Conservation (phyloP, 1,140 invertebrate species). For the Chironomus tepperi region DNA sequence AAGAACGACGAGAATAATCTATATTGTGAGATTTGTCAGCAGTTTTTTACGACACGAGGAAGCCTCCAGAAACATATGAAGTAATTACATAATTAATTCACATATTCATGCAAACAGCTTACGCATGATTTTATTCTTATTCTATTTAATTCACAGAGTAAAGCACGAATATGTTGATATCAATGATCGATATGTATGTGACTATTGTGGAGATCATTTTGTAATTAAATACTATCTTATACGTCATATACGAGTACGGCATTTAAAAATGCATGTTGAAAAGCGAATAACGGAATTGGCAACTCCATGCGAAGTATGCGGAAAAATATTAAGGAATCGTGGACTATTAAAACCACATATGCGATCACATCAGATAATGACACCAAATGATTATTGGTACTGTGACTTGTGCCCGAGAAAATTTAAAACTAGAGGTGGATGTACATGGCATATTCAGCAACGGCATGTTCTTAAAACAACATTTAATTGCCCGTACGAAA, state of each 20-base stretch:
- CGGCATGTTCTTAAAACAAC: neutral
- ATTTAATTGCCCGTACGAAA: neutral
- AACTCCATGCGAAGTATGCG: neutral
- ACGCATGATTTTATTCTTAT: neutral
- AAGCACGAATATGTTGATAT: neutral
- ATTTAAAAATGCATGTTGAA: neutral
- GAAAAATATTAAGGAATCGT: neutral
- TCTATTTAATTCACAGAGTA: neutral
- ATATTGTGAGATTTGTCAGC: neutral
- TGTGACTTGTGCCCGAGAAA: conserved; percentile 1
- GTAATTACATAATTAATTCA: neutral
- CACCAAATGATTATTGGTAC: neutral
- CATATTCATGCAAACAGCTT: neutral
- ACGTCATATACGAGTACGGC: neutral
- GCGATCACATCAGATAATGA: neutral
- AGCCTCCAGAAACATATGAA: neutral
- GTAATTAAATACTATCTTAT: neutral
- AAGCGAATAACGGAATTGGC: neutral
- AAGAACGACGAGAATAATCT: neutral
- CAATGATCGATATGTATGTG: neutral
- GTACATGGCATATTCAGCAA: neutral
- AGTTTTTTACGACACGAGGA: neutral
- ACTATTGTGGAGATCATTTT: neutral
- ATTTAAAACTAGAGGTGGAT: neutral
- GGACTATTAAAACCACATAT: neutral